Conservation (phyloP, 2,888 invertebrate genomes). For the Chesias legatella region DNA sequence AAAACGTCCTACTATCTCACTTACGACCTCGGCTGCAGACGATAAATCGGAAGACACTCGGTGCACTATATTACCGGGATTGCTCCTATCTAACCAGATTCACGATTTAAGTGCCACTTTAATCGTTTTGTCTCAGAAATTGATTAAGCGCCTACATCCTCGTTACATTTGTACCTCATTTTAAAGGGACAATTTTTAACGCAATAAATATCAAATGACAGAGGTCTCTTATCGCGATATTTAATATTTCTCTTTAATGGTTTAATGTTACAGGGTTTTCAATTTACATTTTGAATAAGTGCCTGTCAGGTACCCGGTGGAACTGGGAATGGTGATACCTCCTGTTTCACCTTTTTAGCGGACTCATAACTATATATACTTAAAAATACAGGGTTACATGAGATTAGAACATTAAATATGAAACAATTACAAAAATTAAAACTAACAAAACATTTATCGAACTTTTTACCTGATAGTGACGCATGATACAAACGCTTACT, state of each 20-base stretch:
- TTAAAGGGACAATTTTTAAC: conserved; percentile 38
- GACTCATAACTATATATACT: too few relatives aligned
- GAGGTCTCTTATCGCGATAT: conserved; percentile 49
- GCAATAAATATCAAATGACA: conserved; percentile 50
- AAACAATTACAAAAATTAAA: too few relatives aligned
- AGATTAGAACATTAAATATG: too few relatives aligned
- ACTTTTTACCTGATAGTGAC: conserved; percentile 4
- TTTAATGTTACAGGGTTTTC: conserved; percentile 56
- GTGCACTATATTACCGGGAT: conserved; percentile 61
- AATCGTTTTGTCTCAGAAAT: conserved; percentile 60
- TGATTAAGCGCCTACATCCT: conserved; percentile 52
- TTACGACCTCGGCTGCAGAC: conserved; percentile 36
- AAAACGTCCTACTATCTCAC: conserved; percentile 41
- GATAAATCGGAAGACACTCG: conserved; percentile 57
- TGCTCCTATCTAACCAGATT: conserved; percentile 67
- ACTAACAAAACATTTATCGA: too few relatives aligned
- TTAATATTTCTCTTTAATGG: conserved; percentile 62
- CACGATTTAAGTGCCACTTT: conserved; percentile 61
- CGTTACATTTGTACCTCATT: conserved; percentile 27
- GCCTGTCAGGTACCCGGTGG: conserved; percentile 41
- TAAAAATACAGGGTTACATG: too few relatives aligned
- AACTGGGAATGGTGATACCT: conserved; percentile 18
- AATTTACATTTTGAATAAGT: conserved; percentile 54
- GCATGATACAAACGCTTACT: too few relatives aligned
- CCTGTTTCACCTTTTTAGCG: too few relatives aligned